Evolutionary conservation across 1,140 invertebrate species (phyloP), one percentile per base, ranked within the genome.

Genomic region (Chironomus tepperi): DNA sequence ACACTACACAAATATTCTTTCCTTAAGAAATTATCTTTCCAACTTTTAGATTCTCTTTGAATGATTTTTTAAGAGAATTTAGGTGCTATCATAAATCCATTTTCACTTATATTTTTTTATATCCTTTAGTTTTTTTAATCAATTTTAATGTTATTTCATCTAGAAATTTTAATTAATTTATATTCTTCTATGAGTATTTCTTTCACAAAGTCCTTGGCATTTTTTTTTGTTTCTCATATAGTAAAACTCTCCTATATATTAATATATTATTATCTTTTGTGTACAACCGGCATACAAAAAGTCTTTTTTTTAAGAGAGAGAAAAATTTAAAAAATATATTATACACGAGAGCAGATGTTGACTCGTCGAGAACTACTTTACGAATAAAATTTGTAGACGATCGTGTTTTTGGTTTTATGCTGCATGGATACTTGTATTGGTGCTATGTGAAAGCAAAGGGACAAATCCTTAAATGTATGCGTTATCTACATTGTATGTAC

Each of bases 341-440:
- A 70, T 7, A 70, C 65, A 8, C 16, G 19, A 21, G 19, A 70
- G 65, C 65, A 70, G 65, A 70, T 70, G 65, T 70, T 70, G 65
- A 18, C 65, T 70, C 65, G 65, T 21, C 16, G 65, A 70, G 65
- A 70, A 70, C 65, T 70, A 70, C 18, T 70, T 70, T 16, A 70
- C 65, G 65, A 70, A 70, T 70, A 21, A 19, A 19, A 18, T 70
- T 19, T 70, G 16, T 70, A 9, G 65, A 19, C 65, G 65, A 70
- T 70, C 65, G 65, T 70, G 65, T 70, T 19, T 70, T 70, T 70
- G 65, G 65, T 70, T 70, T 70, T 70, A 70, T 70, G 65, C 16
- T 70, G 16, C 65, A 70, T 16, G n/a, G 5, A 19, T 16, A 21
- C 65, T 19, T 19, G 16, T 70, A 16, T 70, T 7, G n/a, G 65